Evolutionary conservation across 2,797 vertebrate species (phyloP), one percentile per base, ranked within the genome.

Genomic region (Schizothorax lantsangensis): DNA sequence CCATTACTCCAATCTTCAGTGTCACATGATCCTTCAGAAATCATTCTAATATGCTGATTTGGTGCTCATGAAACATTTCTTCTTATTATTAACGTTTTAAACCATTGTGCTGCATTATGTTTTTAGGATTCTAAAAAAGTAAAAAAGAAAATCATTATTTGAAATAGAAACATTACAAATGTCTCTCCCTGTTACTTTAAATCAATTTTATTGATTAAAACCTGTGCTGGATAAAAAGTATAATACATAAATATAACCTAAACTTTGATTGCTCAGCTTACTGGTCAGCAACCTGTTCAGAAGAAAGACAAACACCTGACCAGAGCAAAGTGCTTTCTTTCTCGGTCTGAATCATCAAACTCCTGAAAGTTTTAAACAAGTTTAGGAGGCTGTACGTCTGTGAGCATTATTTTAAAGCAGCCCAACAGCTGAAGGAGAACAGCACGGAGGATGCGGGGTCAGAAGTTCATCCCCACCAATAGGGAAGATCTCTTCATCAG

Each of bases 401-500:
- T 40, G 26, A 72, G 45, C 17, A 40, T 71, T 81, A 21, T 38
- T 79, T 82, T 47, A 77, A 79, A 71, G 49, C 80, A 57, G 84
- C 52, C 11, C 47, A 73, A 81, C 83, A 57, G 88, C 87, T 84
- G 85, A 89, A 81, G 43, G 85, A 87, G 75, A 89, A 64, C 73
- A 43, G 59, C 81, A 80, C 49, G 43, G 66, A 69, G 78, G 88
- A 87, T 71, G 80, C 79, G n/a, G 68, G 90, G 90, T 91, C 86
- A 91, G 62, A 81, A 89, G 89, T 91, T 91, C 90, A 89, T 66
- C 52, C 49, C 43, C 73, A 83, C 83, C 74, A 87, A 84, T 49
- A 71, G 87, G 85, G 86, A 57, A 88, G 88, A 89, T 88, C 86
- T 90, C 88, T 90, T 91, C 89, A 88, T 87, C 89, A 85, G 89